Base-by-base conservation (phyloP, 2,113 vertebrate species). In the Pachycephala philippinensis region DNA sequence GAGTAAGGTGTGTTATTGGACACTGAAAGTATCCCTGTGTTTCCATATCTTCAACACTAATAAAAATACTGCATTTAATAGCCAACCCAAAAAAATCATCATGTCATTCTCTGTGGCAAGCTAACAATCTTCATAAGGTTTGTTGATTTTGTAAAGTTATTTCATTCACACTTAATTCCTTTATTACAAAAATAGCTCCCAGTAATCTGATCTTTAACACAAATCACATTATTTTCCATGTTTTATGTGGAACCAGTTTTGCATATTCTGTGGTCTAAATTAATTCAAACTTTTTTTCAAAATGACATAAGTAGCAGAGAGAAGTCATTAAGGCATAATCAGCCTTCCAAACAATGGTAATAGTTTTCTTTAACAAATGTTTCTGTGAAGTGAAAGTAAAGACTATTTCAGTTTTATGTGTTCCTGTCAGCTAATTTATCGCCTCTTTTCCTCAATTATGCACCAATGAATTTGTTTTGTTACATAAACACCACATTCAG, bases 401-500 rank as follows among this genome's bases (percentile, higher is more conserved):
- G 57, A 37, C 63, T 75, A 1, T 93, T 96, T 61, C 69, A 70
- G 40, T 84, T 94, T 85, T 69, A 15, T 47, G 35, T 66, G 24
- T 63, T 95, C 68, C 56, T 74, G 78, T 76, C 92, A 87, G 74
- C 22, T 95, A 75, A 31, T 94, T 93, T 93, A 45, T 91, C 8
- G 4, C 81, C 66, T 92, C 71, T 96, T 74, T 82, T 59, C 79
- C 70, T 77, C 77, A 80, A 21, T 91, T 87, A 39, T 65, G 28
- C 68, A 63, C 17, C 0, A 1, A 28, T 76, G 70, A 56, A 45
- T 47, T 84, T 65, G 31, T 78, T 85, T 89, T 65, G 47, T 95
- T 86, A 30, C 24, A 45, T 84, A n/a, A 92, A 40, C 39, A 56
- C 15, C 24, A 33, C 57, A 35, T 75, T 53, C 88, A 85, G 13